A percentile compares a stretch with the other conserved stretches of the same genome.
These are phyloP conservation scores for Aleiodes sp. DNA, from an alignment of 1,140 invertebrate species.

Conservation along the genomic window DNA sequence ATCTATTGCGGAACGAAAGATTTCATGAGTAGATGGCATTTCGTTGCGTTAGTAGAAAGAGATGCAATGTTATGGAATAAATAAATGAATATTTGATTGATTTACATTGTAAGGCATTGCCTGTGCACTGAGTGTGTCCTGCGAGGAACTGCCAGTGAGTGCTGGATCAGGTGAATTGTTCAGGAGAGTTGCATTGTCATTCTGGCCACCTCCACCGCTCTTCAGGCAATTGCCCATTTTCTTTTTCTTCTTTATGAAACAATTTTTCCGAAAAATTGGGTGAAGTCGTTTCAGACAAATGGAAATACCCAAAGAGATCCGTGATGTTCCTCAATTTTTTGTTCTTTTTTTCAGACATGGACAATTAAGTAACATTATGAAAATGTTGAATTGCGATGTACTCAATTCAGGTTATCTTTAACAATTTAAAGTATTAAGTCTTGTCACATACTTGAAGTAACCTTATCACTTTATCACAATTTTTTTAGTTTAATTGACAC, in stretches of 20 bases:
- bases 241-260: not conserved
- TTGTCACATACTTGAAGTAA: not conserved
- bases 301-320: not conserved
- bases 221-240: constrained; percentile 71
- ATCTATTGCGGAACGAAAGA: too few relatives aligned
- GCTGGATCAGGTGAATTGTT: constrained; percentile 62
- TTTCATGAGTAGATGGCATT: too few relatives aligned
- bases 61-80: not conserved
- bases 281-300: too few relatives aligned
- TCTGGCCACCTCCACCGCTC: constrained; percentile 61
- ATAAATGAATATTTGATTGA: constrained; percentile 31
- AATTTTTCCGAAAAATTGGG: not conserved
- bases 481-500: not conserved
- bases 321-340: not conserved
- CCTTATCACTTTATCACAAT: not conserved
- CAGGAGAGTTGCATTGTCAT: constrained; percentile 69
- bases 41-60: too few relatives aligned
- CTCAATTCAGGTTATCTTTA: not conserved
- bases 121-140: constrained; percentile 61
- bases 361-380: not conserved
- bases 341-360: not conserved
- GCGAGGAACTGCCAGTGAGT: constrained; percentile 63
- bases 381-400: not conserved
- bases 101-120: constrained; percentile 67
- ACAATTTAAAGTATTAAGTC: not conserved